phyloP scores from a whole-genome alignment of 2,888 invertebrate species.

The Rotaria magnacalcarata region DNA sequence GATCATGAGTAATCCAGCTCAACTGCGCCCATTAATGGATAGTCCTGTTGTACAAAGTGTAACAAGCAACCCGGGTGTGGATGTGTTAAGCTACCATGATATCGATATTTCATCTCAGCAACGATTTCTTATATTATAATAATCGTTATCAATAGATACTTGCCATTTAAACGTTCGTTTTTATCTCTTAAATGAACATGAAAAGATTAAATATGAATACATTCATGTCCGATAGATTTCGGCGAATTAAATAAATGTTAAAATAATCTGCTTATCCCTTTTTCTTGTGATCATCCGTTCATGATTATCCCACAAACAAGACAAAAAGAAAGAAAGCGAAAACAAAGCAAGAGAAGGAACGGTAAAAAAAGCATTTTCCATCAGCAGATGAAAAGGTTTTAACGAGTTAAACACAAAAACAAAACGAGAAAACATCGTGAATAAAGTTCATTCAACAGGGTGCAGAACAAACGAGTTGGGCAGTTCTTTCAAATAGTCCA shows the following conservation, averaged over 20 bases:
- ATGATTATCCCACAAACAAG: not conserved
- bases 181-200: too few relatives aligned
- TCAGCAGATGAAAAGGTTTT: not conserved
- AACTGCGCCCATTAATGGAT: conserved; percentile 71
- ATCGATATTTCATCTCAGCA: too few relatives aligned
- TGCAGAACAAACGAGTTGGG: not conserved
- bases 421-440: not conserved
- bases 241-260: too few relatives aligned
- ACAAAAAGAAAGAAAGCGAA: not conserved
- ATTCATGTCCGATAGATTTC: too few relatives aligned
- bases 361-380: not conserved
- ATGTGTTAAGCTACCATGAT: too few relatives aligned
- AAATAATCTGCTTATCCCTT: too few relatives aligned
- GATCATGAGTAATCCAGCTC: conserved; percentile 43
- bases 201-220: too few relatives aligned
- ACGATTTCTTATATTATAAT: too few relatives aligned
- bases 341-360: not conserved
- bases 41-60: conserved; percentile 88
- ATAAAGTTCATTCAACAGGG: not conserved
- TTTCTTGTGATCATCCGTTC: too few relatives aligned
- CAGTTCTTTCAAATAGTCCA: not conserved
- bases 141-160: too few relatives aligned
- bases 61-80: conserved; percentile 91
- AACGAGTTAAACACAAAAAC: conserved; percentile 1
- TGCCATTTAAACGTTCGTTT: too few relatives aligned